Evolutionary conservation across 2,888 invertebrate genomes (phyloP).

Genomic region (Acanthosepion pharaonis): DNA sequence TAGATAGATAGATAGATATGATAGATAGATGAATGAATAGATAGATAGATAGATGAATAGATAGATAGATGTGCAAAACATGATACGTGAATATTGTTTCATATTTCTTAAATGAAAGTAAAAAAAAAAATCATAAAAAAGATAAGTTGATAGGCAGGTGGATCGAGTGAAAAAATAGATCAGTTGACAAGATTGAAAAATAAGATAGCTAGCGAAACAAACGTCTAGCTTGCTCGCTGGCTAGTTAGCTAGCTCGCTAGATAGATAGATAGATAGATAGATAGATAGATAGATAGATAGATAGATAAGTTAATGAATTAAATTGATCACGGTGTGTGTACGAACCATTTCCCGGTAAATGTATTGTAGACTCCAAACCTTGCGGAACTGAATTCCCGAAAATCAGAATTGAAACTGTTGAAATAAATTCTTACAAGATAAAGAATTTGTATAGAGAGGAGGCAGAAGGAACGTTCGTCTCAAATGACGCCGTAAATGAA

Average conservation of each 20-base stretch:
- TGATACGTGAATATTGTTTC: too few relatives aligned
- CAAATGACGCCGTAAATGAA: too few relatives aligned
- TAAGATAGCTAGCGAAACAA: neutral
- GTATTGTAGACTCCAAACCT: too few relatives aligned
- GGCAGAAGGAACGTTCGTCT: too few relatives aligned
- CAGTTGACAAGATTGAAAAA: neutral
- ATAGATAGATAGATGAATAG: constrained; percentile 10
- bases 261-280: neutral
- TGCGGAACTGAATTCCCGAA: too few relatives aligned
- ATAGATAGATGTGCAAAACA: neutral
- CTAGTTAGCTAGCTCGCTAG: neutral
- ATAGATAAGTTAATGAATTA: too few relatives aligned
- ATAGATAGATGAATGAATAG: neutral
- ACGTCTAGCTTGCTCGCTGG: neutral
- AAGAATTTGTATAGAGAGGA: too few relatives aligned
- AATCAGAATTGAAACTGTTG: neutral
- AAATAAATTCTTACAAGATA: neutral
- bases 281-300: neutral
- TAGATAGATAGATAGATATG: neutral
- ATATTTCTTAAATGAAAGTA: too few relatives aligned
- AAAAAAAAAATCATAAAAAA: too few relatives aligned
- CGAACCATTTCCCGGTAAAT: too few relatives aligned
- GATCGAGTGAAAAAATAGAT: neutral
- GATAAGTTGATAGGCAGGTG: too few relatives aligned
- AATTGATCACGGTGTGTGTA: too few relatives aligned